A percentile compares a stretch with the other conserved stretches of the same genome.
These are phyloP conservation scores for Nephrocerus scutellatus DNA, from an alignment of 2,888 invertebrate genomes.

Conservation along the genomic window DNA sequence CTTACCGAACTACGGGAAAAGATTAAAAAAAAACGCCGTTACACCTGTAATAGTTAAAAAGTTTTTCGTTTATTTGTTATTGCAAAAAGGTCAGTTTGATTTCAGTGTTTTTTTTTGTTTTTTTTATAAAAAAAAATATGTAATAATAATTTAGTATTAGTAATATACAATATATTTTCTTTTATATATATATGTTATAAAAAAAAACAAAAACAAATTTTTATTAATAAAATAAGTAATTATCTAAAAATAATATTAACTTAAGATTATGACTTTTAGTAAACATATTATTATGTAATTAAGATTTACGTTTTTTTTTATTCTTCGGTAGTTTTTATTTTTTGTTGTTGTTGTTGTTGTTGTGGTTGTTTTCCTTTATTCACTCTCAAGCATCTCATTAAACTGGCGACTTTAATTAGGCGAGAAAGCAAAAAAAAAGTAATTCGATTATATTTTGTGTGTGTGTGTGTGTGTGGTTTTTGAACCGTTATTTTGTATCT, in stretches of 20 bases:
- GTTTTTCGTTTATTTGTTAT: no score
- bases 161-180: constrained; percentile 40
- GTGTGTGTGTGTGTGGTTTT: constrained; percentile 17
- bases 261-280: constrained; percentile 47
- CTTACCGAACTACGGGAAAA: no score
- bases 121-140: constrained; percentile 17
- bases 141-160: constrained; percentile 46
- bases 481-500: constrained; percentile 15
- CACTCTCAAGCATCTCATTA: constrained; percentile 22
- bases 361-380: constrained; percentile 8
- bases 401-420: constrained; percentile 45
- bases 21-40: no score
- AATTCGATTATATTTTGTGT: constrained; percentile 35
- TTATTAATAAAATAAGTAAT: constrained; percentile 23
- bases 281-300: constrained; percentile 36
- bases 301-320: constrained; percentile 18
- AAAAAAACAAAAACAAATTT: constrained; percentile 32
- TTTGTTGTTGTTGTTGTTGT: no score
- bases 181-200: constrained; percentile 27
- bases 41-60: no score
- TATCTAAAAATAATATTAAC: constrained; percentile 31
- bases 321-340: constrained; percentile 25
- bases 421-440: constrained; percentile 20
- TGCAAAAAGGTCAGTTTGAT: no score
- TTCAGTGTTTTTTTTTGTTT: no score